Evolutionary conservation across 2,797 vertebrate genomes (phyloP).

Genomic region (Hydrophis major): DNA sequence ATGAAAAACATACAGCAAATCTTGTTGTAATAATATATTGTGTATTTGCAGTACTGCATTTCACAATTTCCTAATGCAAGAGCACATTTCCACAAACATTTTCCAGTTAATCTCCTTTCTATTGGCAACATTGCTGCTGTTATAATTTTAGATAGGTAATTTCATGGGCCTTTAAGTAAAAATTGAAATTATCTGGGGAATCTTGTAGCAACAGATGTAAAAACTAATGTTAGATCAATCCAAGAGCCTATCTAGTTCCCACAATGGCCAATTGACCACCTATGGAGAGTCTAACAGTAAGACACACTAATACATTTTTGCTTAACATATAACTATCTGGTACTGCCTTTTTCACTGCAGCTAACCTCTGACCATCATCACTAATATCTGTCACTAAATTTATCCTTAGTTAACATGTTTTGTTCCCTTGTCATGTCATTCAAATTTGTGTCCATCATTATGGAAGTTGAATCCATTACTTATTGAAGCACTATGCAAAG

Average conservation of each 20-base stretch:
- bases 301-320: not conserved
- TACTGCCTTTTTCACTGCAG: not conserved
- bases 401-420: not conserved
- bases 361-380: not conserved
- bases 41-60: not conserved
- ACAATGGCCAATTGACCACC: not conserved
- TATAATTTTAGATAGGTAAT: not conserved
- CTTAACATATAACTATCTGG: not conserved
- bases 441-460: not conserved
- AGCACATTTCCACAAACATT: not conserved
- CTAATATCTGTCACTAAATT: not conserved
- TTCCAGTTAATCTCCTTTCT: not conserved
- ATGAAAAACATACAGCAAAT: not conserved
- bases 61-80: not conserved
- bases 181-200: not conserved
- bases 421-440: not conserved
- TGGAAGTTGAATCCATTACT: not conserved
- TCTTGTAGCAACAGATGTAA: not conserved
- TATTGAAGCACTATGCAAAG: not conserved
- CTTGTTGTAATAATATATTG: not conserved
- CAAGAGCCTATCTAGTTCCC: not conserved
- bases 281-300: not conserved
- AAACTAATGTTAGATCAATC: not conserved
- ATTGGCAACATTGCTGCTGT: not conserved
- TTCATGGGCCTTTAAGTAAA: not conserved